A percentile compares a stretch with the other conserved stretches of the same genome.
Conservation (phyloP, 1,140 invertebrate genomes). For the Aphaenogaster ashmeadi region DNA sequence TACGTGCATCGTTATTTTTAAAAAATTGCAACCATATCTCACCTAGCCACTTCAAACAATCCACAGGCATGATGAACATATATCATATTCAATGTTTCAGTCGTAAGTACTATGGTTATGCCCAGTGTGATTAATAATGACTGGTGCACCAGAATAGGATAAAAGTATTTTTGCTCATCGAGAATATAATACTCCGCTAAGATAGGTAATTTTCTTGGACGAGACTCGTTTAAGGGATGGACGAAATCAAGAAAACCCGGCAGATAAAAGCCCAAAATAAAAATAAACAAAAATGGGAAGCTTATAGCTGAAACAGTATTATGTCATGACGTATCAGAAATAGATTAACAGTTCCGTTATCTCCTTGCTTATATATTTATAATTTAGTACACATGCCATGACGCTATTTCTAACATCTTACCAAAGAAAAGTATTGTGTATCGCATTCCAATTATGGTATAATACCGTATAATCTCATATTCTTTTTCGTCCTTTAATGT, state of each 20-base stretch:
- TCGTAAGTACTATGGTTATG: neutral
- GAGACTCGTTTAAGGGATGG: slow-evolving; percentile 33
- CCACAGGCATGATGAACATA: slow-evolving; percentile 26
- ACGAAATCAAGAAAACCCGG: slow-evolving; percentile 22
- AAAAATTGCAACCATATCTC: neutral
- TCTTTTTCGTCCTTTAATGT: slow-evolving; percentile 18
- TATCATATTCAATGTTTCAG: neutral
- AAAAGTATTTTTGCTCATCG: slow-evolving; percentile 25
- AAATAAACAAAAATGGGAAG: neutral
- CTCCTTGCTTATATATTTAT: neutral
- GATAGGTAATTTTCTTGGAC: slow-evolving; percentile 5
- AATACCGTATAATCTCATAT: slow-evolving; percentile 14
- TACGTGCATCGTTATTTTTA: neutral
- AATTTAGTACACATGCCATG: neutral
- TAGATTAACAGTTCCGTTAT: neutral
- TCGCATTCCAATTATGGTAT: slow-evolving; percentile 25
- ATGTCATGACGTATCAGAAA: neutral
- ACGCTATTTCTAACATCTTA: neutral
- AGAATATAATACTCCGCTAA: slow-evolving; percentile 37
- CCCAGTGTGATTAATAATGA: neutral
- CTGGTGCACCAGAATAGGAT: slow-evolving; percentile 21
- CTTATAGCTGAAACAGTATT: neutral
- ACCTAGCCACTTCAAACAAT: slow-evolving; percentile 34
- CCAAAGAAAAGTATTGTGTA: slow-evolving; percentile 17
- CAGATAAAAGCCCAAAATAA: neutral